Percentiles rank a stretch among this genome's conserved stretches.
These are phyloP conservation scores for Mus minutoides DNA, from an alignment of 2,797 vertebrate species.

Conservation along the genomic window DNA sequence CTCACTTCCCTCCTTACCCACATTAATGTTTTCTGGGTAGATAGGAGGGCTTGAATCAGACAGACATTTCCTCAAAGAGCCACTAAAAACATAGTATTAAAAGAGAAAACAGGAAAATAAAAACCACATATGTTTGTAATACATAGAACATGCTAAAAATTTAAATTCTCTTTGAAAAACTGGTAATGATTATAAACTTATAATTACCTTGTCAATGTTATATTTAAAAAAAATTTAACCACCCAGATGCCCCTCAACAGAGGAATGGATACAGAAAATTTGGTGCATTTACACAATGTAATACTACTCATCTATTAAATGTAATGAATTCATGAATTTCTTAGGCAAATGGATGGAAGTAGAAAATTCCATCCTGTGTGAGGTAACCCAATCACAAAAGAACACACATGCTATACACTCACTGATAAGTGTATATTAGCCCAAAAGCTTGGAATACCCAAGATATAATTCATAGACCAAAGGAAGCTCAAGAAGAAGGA, in stretches of 20 bases:
- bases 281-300: too few relatives aligned
- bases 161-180: background rate
- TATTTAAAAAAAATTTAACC: background rate
- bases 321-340: too few relatives aligned
- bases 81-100: background rate
- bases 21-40: background rate
- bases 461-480: too few relatives aligned
- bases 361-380: too few relatives aligned
- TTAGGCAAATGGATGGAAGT: too few relatives aligned
- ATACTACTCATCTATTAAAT: too few relatives aligned
- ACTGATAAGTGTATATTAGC: too few relatives aligned
- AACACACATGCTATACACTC: too few relatives aligned
- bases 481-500: too few relatives aligned
- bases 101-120: background rate
- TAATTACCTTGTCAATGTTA: background rate
- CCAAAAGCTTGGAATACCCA: too few relatives aligned
- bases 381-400: too few relatives aligned
- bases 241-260: background rate
- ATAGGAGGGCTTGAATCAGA: background rate
- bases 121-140: background rate
- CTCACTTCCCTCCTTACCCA: background rate
- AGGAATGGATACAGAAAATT: too few relatives aligned
- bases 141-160: background rate
- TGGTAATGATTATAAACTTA: background rate
- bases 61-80: background rate